Conservation (phyloP, 2,797 vertebrate genomes). For the Platyrinchus mystaceus region DNA sequence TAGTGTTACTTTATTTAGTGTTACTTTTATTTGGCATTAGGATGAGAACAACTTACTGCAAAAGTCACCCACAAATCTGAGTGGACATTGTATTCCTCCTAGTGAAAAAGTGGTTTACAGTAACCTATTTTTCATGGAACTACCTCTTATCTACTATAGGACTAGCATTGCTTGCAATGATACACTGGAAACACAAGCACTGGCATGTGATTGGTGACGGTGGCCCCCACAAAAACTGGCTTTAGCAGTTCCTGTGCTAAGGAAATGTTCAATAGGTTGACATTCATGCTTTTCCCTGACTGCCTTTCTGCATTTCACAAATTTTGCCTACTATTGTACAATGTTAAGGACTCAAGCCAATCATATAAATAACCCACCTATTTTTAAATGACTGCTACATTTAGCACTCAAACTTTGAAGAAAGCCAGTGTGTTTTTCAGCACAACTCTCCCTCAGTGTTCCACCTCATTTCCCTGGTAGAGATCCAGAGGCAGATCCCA, state of each 20-base stretch:
- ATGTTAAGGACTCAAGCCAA: not conserved
- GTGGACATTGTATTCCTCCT: not conserved
- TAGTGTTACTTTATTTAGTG: not conserved
- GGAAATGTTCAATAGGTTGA: not conserved
- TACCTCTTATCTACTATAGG: not conserved
- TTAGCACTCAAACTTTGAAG: not conserved
- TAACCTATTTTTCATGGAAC: not conserved
- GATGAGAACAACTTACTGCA: not conserved
- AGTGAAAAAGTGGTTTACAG: not conserved
- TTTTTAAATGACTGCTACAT: not conserved
- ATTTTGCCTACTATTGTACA: not conserved
- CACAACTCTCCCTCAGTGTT: not conserved
- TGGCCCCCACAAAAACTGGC: not conserved
- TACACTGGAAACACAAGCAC: not conserved
- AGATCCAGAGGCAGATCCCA: not conserved
- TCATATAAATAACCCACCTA: not conserved
- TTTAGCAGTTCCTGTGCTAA: not conserved
- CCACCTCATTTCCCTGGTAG: not conserved
- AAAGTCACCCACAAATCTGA: not conserved
- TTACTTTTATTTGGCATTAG: not conserved
- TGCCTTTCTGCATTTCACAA: not conserved
- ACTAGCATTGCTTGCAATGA: not conserved
- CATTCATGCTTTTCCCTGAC: not conserved
- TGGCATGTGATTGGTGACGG: fast-evolving
- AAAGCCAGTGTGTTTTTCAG: not conserved